Evolutionary conservation across 2,888 invertebrate species (phyloP), one percentile per base, ranked within the genome.

Genomic region (Chironomus tentans): DNA sequence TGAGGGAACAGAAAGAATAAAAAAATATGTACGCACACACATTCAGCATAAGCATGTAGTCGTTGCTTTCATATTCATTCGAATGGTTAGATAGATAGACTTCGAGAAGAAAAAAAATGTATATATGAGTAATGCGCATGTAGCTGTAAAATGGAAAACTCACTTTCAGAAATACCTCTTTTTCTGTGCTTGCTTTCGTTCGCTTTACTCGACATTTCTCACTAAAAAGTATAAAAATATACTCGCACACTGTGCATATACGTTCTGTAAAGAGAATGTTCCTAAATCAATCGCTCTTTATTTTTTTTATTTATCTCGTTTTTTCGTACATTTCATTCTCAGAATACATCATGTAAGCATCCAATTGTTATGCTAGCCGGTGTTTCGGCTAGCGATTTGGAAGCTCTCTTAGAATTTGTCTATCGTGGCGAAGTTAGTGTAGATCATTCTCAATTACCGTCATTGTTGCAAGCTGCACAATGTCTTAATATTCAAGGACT

Each of bases 291-390:
- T 56, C 56, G 56, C 56, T 56, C 56, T 56, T 56, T 38, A 38
- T 38, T 38, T 38, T 38, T 38, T 38, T 38, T 38, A 38, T 38
- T 38, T 38, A 38, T 38, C 38, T 38, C 38, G 38, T 38, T 38
- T 38, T n/a, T 5, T 38, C 38, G 38, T 38, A 38, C 38, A 10
- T 46, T 68, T 79, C 78, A 50, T 12, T 79, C 79, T 68, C 78
- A 88, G 88, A 88, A 87, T 78, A 88, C 88, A 76, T 87, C 88
- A 79, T 88, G 88, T 81, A 87, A 88, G 79, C 88, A 88, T 84
- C 88, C 88, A 48, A 87, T 88, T 46, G 87, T 88, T n/a, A 87
- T 88, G 87, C 81, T 88, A 79, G 88, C 88, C 68, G 88, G 88
- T 77, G 87, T 88, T 38, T 86, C 86, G 79, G 88, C 88, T 69